Base-by-base conservation (phyloP, 2,888 invertebrate genomes). In the Acrocyrtus sp. region DNA sequence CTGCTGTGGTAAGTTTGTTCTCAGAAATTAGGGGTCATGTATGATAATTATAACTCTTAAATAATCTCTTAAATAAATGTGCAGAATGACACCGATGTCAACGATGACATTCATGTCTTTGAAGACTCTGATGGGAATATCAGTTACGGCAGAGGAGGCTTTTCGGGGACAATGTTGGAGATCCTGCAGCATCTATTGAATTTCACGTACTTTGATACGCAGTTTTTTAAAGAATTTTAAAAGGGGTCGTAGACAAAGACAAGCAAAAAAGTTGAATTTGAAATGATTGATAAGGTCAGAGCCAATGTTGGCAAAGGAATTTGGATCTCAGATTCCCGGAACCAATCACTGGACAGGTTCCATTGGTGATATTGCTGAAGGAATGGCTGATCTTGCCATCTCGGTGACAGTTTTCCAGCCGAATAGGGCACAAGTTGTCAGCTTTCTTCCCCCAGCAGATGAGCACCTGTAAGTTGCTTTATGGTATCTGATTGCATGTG, bases 391-490 rank as follows among this genome's bases (percentile, higher is more conserved):
- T 53, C n/a, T 78, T 15, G 76, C 74, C 0, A 50, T 78, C 8
- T 74, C 77, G 5, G 50, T 72, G 0, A 78, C 77, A 12, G 74
- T 75, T n/a, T 70, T 74, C 51, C 26, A 72, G 41, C 70, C 75
- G 0, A 19, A 43, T 10, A 10, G 78, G 26, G 68, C 69, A 10
- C 12, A n/a, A 17, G 56, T 70, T 12, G 58, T 79, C 19, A 65
- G 62, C 43, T 77, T 76, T 47, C 43, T 79, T 6, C 78, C 79
- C 0, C 62, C 79, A 10, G 69, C 73, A 1, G 78, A 78, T 34
- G 79, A 78, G 54, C 70, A 78, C 29, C 53, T 75, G 79, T 77
- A 66, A 57, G 43, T 3, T 12, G n/a, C n/a, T n/a, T n/a, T n/a
- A n/a, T n/a, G n/a, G n/a, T n/a, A n/a, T n/a, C n/a, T n/a, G n/a